Evolutionary conservation across 37 sponge, comb jelly and placozoan species (phyloP).

Genomic region (Tethya wilhelma): DNA sequence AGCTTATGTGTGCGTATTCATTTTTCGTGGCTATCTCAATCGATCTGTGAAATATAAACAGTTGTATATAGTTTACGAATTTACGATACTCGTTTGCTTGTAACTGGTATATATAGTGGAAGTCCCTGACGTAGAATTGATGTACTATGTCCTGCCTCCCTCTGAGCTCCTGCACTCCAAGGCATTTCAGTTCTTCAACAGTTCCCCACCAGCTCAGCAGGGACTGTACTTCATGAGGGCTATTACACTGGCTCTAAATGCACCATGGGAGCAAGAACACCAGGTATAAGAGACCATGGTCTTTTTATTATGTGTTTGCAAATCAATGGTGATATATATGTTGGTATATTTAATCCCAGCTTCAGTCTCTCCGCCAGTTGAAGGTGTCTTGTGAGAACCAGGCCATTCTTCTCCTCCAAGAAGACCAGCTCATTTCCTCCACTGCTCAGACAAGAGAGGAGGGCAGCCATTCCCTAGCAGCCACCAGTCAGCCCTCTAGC

Average conservation of each 20-base stretch:
- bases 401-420: slow-evolving; percentile 4
- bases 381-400: slow-evolving; percentile 16
- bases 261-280: not conserved
- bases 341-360: not conserved
- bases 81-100: too few species aligned
- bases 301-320: too few species aligned
- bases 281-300: too few species aligned
- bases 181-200: not conserved
- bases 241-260: not conserved
- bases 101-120: not conserved
- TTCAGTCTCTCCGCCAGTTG: slow-evolving; percentile 12
- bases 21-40: too few species aligned
- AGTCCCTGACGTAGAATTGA: slow-evolving; percentile 15
- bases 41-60: too few species aligned
- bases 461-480: not conserved
- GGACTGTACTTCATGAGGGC: slow-evolving; percentile 12
- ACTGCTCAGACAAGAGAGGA: not conserved
- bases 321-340: not conserved
- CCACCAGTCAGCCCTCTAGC: too few species aligned
- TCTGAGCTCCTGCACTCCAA: not conserved
- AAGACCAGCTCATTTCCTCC: not conserved
- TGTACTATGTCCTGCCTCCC: slow-evolving; percentile 22
- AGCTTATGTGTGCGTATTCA: too few species aligned
- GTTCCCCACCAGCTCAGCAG: not conserved
- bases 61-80: too few species aligned